A percentile compares a stretch with the other conserved stretches of the same genome.
These are phyloP conservation scores for Chironomus riparius DNA, from an alignment of 2,888 invertebrate species.

Conservation along the genomic window DNA sequence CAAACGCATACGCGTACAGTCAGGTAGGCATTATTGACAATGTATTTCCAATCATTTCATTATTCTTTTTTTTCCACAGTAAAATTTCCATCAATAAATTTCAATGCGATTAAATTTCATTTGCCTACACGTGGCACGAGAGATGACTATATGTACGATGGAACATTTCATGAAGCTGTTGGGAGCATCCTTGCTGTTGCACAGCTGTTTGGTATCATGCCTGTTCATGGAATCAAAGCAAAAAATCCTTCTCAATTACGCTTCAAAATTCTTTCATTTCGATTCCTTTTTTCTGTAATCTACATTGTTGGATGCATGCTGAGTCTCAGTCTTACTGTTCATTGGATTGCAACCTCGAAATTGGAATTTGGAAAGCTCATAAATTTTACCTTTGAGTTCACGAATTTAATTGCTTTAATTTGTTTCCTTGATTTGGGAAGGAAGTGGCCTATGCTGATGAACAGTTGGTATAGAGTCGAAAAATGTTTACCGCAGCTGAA, in stretches of 20 bases:
- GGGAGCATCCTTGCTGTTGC: slow-evolving; percentile 30
- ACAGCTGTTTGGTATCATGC: slow-evolving; percentile 15
- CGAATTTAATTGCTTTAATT: slow-evolving; percentile 26
- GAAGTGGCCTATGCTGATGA: slow-evolving; percentile 46
- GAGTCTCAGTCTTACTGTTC: not conserved
- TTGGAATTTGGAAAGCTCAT: slow-evolving; percentile 13
- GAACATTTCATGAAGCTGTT: slow-evolving; percentile 39
- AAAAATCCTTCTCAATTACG: slow-evolving; percentile 1
- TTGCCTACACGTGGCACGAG: slow-evolving; percentile 31
- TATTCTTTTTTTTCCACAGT: too few relatives aligned
- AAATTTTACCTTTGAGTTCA: not conserved
- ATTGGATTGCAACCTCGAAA: not conserved
- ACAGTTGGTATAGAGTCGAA: slow-evolving; percentile 45
- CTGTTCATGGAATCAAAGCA: slow-evolving; percentile 1
- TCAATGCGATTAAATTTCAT: too few relatives aligned
- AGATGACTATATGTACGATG: slow-evolving; percentile 36
- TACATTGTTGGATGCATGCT: not conserved
- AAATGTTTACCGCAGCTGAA: slow-evolving; percentile 38
- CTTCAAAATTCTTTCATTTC: not conserved
- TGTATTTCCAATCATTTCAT: too few relatives aligned
- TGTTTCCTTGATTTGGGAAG: slow-evolving; percentile 44
- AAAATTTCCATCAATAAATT: too few relatives aligned
- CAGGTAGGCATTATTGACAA: too few relatives aligned
- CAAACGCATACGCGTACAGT: too few relatives aligned
- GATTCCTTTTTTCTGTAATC: not conserved